Evolutionary conservation across 2,888 invertebrate genomes (phyloP).

Genomic region (Elaeidobius kamerunicus): DNA sequence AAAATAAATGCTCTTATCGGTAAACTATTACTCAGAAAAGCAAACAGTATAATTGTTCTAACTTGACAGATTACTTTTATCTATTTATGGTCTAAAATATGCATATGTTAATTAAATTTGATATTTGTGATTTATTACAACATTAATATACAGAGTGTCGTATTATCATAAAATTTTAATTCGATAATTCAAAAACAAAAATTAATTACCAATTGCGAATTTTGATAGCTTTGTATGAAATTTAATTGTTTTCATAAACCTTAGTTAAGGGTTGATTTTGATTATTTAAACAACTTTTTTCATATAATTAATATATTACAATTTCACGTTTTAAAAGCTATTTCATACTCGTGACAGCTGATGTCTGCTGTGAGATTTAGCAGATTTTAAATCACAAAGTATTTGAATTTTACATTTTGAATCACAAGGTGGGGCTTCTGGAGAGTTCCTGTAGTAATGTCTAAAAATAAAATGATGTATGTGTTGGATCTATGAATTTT

Average conservation of each 20-base stretch:
- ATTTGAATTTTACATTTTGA: constrained; percentile 79
- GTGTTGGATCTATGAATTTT: background rate
- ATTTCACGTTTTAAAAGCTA: constrained; percentile 1
- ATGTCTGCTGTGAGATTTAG: constrained; percentile 78
- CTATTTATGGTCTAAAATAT: too few relatives aligned
- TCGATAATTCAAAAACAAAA: too few relatives aligned
- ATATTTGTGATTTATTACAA: too few relatives aligned
- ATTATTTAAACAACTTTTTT: background rate
- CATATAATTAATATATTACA: background rate
- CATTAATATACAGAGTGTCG: too few relatives aligned
- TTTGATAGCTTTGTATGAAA: too few relatives aligned
- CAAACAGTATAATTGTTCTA: constrained; percentile 3
- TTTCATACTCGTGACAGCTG: constrained; percentile 74
- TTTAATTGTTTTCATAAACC: too few relatives aligned
- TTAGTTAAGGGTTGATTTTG: too few relatives aligned
- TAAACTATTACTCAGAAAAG: background rate
- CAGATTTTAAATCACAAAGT: constrained; percentile 82
- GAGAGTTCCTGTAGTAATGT: constrained; percentile 86
- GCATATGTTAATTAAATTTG: too few relatives aligned
- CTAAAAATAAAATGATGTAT: too few relatives aligned
- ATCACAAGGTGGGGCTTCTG: constrained; percentile 73
- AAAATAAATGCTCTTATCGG: constrained; percentile 4
- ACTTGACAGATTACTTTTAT: constrained; percentile 12
- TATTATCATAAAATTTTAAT: too few relatives aligned
- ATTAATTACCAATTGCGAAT: too few relatives aligned